These are phyloP conservation scores for Furnarius figulus DNA, from an alignment of 2,113 vertebrate species.

Conservation along the genomic window DNA sequence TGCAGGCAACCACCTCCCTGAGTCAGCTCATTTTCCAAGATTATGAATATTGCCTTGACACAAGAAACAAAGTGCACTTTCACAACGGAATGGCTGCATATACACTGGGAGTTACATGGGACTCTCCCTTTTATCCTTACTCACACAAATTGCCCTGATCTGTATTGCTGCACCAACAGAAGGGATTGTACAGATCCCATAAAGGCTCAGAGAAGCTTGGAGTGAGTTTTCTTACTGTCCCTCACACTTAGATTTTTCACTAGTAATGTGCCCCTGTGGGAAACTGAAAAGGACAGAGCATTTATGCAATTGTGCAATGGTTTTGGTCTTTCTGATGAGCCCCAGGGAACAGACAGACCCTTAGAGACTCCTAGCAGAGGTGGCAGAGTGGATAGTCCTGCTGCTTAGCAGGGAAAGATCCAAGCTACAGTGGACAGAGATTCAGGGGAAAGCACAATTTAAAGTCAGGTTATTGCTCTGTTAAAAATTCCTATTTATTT, in stretches of 20 bases:
- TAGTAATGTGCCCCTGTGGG: accelerated
- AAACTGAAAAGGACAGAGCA: not conserved
- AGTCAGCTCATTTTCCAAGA: not conserved
- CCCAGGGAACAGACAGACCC: not conserved
- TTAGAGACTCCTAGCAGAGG: not conserved
- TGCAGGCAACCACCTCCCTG: not conserved
- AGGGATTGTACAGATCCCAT: not conserved
- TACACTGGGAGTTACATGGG: not conserved
- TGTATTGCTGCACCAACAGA: not conserved
- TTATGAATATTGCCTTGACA: not conserved
- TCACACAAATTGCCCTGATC: not conserved
- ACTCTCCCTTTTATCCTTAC: not conserved
- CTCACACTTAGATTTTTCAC: not conserved
- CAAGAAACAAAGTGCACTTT: not conserved
- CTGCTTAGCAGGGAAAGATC: not conserved
- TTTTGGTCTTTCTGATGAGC: not conserved
- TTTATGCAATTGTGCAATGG: accelerated
- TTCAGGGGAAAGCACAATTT: not conserved
- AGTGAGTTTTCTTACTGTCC: not conserved
- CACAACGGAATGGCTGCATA: accelerated
- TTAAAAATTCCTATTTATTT: not conserved
- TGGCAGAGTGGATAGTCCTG: not conserved
- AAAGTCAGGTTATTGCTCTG: not conserved
- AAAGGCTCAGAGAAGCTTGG: not conserved
- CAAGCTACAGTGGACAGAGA: not conserved